A percentile compares a stretch with the other conserved stretches of the same genome.
These are phyloP conservation scores for Danionella dracula DNA, from an alignment of 2,797 vertebrate genomes.

Conservation along the genomic window DNA sequence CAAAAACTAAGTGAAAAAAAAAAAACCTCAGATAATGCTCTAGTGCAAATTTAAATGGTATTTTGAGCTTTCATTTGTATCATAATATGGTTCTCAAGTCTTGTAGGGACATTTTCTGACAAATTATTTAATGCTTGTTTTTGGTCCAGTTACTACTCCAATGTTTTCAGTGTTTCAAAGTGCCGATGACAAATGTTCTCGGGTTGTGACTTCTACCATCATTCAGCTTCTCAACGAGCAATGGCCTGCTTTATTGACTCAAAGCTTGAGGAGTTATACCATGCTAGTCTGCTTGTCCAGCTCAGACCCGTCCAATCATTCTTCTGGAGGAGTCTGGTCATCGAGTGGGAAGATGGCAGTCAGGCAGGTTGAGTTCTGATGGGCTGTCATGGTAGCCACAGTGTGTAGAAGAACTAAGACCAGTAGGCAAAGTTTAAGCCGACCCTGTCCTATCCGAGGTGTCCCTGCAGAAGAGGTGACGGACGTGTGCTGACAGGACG, in stretches of 20 bases:
- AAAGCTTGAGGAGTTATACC: slow-evolving; percentile 18
- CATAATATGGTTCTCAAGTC: slow-evolving; percentile 26
- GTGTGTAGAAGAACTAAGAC: slow-evolving; percentile 94
- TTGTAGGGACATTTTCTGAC: slow-evolving; percentile 16
- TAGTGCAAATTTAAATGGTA: slow-evolving; percentile 30
- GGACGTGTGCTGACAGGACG: slow-evolving; percentile 84
- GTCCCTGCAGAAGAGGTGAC: slow-evolving; percentile 75
- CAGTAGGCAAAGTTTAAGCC: slow-evolving; percentile 93
- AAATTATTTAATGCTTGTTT: slow-evolving; percentile 9
- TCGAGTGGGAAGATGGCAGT: slow-evolving; percentile 72
- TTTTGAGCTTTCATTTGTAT: not conserved
- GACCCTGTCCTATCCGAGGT: slow-evolving; percentile 88
- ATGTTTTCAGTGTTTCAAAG: slow-evolving; percentile 13
- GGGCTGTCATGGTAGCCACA: slow-evolving; percentile 88
- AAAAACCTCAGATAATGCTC: slow-evolving; percentile 29
- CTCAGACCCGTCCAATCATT: slow-evolving; percentile 50
- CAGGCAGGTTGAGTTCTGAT: slow-evolving; percentile 86
- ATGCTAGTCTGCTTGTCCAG: slow-evolving; percentile 16
- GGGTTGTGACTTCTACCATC: not conserved
- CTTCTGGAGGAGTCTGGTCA: slow-evolving; percentile 65
- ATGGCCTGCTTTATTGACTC: slow-evolving; percentile 5
- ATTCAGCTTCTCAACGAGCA: slow-evolving; percentile 7
- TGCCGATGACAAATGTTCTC: slow-evolving; percentile 25
- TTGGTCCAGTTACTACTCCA: not conserved
- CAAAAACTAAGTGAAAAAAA: slow-evolving; percentile 32